Conservation (phyloP, 1,140 invertebrate genomes). For the Acromyrmex heyeri region DNA sequence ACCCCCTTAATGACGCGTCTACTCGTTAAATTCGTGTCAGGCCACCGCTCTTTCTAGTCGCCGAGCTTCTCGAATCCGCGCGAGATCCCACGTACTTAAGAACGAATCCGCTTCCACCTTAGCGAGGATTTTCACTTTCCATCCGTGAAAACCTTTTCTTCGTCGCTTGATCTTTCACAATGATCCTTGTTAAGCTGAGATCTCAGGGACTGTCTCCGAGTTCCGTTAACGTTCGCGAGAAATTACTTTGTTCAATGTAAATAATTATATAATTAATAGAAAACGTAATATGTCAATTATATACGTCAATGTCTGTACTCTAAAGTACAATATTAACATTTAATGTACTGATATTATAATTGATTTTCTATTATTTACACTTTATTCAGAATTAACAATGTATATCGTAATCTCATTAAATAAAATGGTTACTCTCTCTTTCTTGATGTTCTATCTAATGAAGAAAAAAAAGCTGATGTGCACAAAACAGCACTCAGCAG, state of each 20-base stretch:
- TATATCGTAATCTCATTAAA: background rate
- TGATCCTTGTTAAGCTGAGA: constrained; percentile 46
- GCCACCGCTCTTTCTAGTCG: constrained; percentile 67
- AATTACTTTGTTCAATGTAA: constrained; percentile 24
- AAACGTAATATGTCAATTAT: background rate
- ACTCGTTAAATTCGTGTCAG: constrained; percentile 85
- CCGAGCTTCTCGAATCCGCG: constrained; percentile 58
- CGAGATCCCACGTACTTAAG: constrained; percentile 64
- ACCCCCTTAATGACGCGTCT: constrained; percentile 81
- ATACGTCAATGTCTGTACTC: background rate
- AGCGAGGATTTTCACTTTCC: constrained; percentile 69
- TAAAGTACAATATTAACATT: too few relatives aligned
- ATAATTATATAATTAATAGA: constrained; percentile 1
- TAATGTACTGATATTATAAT: background rate
- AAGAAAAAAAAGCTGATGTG: background rate
- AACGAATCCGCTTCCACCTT: constrained; percentile 61
- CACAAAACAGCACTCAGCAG: constrained; percentile 59
- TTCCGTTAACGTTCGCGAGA: constrained; percentile 23
- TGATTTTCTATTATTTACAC: background rate
- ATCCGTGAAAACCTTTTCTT: constrained; percentile 49
- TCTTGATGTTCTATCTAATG: background rate
- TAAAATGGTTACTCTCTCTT: background rate
- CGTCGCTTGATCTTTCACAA: constrained; percentile 49
- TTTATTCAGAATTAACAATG: background rate
- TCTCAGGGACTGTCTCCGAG: constrained; percentile 25